A percentile compares a stretch with the other conserved stretches of the same genome.
Evolutionary conservation across 2,888 invertebrate genomes (phyloP).

Genomic region (Dynastes hyllus): DNA sequence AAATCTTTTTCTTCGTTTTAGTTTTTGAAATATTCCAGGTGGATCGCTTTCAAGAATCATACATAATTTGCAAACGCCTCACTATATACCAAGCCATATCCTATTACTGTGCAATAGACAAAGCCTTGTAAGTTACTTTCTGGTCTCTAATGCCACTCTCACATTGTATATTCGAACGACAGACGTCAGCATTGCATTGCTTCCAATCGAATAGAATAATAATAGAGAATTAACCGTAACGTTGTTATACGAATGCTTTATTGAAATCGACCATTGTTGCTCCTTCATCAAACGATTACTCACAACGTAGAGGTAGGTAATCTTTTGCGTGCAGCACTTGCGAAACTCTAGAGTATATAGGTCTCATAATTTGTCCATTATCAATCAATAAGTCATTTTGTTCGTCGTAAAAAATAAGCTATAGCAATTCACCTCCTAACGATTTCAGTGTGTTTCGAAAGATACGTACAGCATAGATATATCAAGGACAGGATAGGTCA

Average conservation of each 20-base stretch:
- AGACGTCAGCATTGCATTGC: not conserved
- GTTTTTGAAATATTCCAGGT: no score
- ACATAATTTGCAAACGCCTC: no score
- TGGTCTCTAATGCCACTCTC: not conserved
- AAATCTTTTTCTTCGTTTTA: no score
- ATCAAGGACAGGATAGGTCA: constrained; percentile 1
- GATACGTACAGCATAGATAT: not conserved
- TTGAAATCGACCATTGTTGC: not conserved
- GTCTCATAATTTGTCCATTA: constrained; percentile 17
- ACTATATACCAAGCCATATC: no score
- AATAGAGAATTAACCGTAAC: not conserved
- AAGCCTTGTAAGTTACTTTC: no score
- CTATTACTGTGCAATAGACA: no score
- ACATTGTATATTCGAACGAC: constrained; percentile 1
- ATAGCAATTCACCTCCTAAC: constrained; percentile 4
- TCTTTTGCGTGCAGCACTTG: not conserved
- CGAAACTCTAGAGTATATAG: not conserved
- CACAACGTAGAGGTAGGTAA: not conserved
- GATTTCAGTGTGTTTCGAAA: not conserved
- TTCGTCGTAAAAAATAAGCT: not conserved
- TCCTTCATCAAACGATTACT: not conserved
- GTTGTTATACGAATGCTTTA: not conserved
- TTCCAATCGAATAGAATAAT: no score
- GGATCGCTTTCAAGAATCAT: no score
- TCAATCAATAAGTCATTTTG: constrained; percentile 17